Conservation (phyloP, 2,888 invertebrate genomes). For the Autographa gamma region DNA sequence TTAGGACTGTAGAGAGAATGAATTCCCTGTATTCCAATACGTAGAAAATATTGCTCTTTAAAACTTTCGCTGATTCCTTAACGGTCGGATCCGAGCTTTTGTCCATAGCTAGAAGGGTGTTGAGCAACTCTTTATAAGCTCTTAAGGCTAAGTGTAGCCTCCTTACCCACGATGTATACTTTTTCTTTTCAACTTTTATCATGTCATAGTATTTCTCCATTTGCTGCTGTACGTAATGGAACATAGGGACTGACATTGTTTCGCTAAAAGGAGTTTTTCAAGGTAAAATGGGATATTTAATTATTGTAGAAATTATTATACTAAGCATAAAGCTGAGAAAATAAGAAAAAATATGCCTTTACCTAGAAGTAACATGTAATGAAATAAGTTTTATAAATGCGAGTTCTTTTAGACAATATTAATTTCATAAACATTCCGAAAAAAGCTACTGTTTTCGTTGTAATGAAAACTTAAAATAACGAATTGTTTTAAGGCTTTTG, state of each 20-base stretch:
- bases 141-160: conserved; percentile 95
- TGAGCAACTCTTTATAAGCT: conserved; percentile 94
- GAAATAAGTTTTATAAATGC: no score
- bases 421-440: no score
- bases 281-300: background rate
- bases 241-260: conserved; percentile 96
- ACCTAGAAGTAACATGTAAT: no score
- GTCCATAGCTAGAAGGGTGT: conserved; percentile 95
- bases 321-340: no score
- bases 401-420: no score
- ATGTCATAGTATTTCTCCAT: conserved; percentile 95
- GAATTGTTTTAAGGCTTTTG: background rate
- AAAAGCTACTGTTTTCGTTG: no score
- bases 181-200: conserved; percentile 96
- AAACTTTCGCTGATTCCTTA: conserved; percentile 94
- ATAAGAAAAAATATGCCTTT: no score
- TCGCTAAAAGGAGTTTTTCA: conserved; percentile 91
- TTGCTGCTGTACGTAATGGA: conserved; percentile 98
- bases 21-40: conserved; percentile 98
- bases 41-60: conserved; percentile 97
- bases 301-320: no score
- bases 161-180: conserved; percentile 94
- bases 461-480: background rate
- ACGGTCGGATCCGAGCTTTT: conserved; percentile 91
- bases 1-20: conserved; percentile 93